phyloP scores from a whole-genome alignment of 2,888 invertebrate species.

The Tinea trinotella region DNA sequence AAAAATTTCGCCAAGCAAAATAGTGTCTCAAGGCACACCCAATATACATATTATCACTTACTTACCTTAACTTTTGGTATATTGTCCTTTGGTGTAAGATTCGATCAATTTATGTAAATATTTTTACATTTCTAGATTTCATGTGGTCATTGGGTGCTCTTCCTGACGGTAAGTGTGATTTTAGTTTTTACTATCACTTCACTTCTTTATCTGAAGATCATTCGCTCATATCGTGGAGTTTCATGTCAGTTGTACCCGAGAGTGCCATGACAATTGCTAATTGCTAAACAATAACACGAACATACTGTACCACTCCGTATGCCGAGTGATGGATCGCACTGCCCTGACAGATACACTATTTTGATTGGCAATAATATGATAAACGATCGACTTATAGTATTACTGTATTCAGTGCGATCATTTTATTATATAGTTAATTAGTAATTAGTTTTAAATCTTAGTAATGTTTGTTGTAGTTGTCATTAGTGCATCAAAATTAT shows the following conservation, averaged over 20 bases:
- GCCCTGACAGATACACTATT: slow-evolving; percentile 70
- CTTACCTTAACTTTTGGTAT: slow-evolving; percentile 27
- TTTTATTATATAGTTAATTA: slow-evolving; percentile 27
- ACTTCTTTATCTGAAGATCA: slow-evolving; percentile 4
- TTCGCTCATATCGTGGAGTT: not conserved
- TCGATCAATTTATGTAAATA: slow-evolving; percentile 71
- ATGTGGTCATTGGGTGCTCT: slow-evolving; percentile 99
- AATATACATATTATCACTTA: slow-evolving; percentile 20
- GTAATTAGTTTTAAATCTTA: slow-evolving; percentile 1
- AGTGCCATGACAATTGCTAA: slow-evolving; percentile 4
- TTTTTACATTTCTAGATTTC: slow-evolving; percentile 90
- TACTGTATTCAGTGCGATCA: slow-evolving; percentile 50
- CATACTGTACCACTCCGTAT: slow-evolving; percentile 35
- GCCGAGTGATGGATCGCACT: slow-evolving; percentile 56
- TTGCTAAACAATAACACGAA: slow-evolving; percentile 9
- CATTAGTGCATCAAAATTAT: slow-evolving; percentile 6
- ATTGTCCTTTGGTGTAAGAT: slow-evolving; percentile 50
- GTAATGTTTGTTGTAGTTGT: not conserved
- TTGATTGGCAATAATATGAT: slow-evolving; percentile 72
- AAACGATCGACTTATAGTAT: slow-evolving; percentile 59
- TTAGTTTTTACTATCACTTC: slow-evolving; percentile 44
- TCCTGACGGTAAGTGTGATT: slow-evolving; percentile 90
- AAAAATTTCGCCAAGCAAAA: slow-evolving; percentile 67
- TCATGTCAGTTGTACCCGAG: too few relatives aligned
- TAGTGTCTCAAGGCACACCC: slow-evolving; percentile 67